Base-by-base conservation (phyloP, 2,888 invertebrate species). In the Apodemia duryi region DNA sequence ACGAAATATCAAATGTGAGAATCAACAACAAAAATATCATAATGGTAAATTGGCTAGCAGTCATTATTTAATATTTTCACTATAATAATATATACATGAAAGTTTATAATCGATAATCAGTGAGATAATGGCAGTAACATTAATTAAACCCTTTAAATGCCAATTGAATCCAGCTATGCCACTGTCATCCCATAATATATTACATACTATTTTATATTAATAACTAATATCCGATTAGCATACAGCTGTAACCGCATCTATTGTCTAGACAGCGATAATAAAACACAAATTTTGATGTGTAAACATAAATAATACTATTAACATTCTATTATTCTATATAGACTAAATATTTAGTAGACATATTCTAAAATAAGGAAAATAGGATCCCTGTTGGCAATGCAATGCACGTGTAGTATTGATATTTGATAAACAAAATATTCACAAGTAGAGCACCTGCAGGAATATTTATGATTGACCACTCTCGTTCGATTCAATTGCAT, bases 271-370 rank as follows among this genome's bases (percentile, higher is more conserved):
- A 60, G 60, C 35, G 60, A 60, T 60, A 35, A 35, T 60, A 35
- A n/a, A 60, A 60, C 60, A 82, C 82, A 75, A 81, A 86, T 82
- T 83, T 81, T 83, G 83, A 84, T 86, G 84, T 88, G 86, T 89
- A 88, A 85, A 86, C 85, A 88, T 89, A 90, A 89, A 88, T 89
- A 88, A 90, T 89, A 90, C 85, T 88, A 88, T 85, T 86, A 86
- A 85, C 79, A 81, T 79, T 77, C 77, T 85, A 88, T 80, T 86
- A 86, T 85, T 86, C 88, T 90, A 90, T 84, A 85, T 83, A 80
- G 80, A 89, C 90, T 90, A 90, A 85, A 89, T 86, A 90, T 87
- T 87, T 85, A 90, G 87, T 85, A 88, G 71, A 75, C 76, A 84
- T 82, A 85, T 81, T 86, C 86, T 89, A 88, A 83, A 85, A 84